Base-by-base conservation (phyloP, 1,140 invertebrate genomes). In the Dinoponera quadriceps region DNA sequence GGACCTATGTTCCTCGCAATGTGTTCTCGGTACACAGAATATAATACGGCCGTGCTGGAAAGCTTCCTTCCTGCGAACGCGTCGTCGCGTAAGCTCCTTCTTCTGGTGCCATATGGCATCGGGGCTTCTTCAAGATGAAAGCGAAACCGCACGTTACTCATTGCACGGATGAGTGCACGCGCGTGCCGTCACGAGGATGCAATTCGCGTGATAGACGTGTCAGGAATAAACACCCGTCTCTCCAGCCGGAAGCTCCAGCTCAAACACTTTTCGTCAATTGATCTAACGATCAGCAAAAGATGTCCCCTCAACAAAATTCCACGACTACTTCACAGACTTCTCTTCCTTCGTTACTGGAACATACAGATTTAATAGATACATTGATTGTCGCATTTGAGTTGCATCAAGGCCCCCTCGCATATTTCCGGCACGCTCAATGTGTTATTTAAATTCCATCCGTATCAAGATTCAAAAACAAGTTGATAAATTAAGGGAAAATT, bases 61-160 rank as follows among this genome's bases (percentile, higher is more conserved):
- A 89, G 89, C 88, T 91, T 91, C 89, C 91, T 92, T 91, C 91
- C 91, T 90, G 90, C 60, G 77, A 78, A 81, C 73, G 65, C 59
- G 38, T 71, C 78, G 57, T 72, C 49, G 55, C 55, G 54, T 77
- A 75, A 80, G 54, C 33, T 80, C 71, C 75, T 80, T 80, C 75
- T 69, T 80, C 75, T 71, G 51, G 75, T 48, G 51, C 75, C 75
- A 80, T 80, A 80, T 80, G 75, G 75, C 18, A 57, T 69, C 9
- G 75, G 65, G 75, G 22, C 75, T 48, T 54, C 82, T 77, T 49
- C 44, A 81, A 86, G 90, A 86, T 85, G 86, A 87, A 88, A 88
- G 86, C 57, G 75, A 84, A 87, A 87, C 82, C 78, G 85, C 55
- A 87, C 69, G 75, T 44, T 68, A 57, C 86, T 74, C 81, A 51